Conservation (phyloP, 2,797 vertebrate genomes). For the Nannoperca australis region DNA sequence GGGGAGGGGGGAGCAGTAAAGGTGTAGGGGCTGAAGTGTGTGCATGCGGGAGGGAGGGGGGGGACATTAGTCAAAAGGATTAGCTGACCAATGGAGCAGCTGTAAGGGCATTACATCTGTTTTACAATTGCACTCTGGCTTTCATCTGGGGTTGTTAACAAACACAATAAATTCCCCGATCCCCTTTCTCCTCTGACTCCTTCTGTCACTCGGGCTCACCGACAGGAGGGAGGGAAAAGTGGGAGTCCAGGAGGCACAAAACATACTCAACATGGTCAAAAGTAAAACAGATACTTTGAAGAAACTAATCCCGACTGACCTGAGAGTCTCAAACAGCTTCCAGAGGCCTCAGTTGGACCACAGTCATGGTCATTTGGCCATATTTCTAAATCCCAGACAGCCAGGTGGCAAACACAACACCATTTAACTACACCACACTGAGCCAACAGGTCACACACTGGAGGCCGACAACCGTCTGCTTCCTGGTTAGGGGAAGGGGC, state of each 20-base stretch:
- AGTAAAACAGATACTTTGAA: constrained; percentile 22
- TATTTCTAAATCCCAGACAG: constrained; percentile 49
- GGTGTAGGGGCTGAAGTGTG: constrained; percentile 76
- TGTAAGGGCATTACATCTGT: constrained; percentile 89
- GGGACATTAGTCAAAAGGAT: constrained; percentile 85
- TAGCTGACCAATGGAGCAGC: constrained; percentile 85
- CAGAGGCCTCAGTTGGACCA: constrained; percentile 1
- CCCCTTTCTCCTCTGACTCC: constrained; percentile 79
- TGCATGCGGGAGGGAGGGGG: constrained; percentile 45
- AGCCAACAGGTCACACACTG: constrained; percentile 57
- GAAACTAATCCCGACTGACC: constrained; percentile 18
- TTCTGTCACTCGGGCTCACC: constrained; percentile 57
- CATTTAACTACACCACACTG: constrained; percentile 24
- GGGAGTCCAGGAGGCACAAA: constrained; percentile 40
- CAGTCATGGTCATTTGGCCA: constrained; percentile 23
- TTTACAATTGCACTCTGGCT: constrained; percentile 86
- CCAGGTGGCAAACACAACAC: constrained; percentile 73
- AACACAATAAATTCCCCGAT: constrained; percentile 86
- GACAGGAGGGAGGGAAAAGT: constrained; percentile 50
- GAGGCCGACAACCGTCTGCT: constrained; percentile 59
- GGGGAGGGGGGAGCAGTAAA: constrained; percentile 60
- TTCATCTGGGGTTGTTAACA: constrained; percentile 87
- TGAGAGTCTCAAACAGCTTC: constrained; percentile 5
- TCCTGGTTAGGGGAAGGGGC: constrained; percentile 61
- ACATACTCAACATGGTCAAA: constrained; percentile 35